Conservation (phyloP, 1,140 invertebrate species). For the Tribolium castaneum region DNA sequence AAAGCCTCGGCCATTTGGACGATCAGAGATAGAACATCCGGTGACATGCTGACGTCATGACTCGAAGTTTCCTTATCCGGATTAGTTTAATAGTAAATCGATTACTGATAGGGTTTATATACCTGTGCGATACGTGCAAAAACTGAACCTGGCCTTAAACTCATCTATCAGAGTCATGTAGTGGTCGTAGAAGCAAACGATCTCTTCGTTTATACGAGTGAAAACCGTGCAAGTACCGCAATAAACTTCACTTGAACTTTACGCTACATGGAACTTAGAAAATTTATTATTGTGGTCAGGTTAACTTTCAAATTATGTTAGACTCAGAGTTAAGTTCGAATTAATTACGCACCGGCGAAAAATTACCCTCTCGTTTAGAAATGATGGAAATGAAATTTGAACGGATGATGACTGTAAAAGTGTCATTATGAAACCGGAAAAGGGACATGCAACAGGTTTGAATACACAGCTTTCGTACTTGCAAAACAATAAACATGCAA, state of each 20-base stretch:
- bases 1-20: constrained; percentile 5
- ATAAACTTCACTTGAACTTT: constrained; percentile 34
- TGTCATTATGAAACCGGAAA: constrained; percentile 3
- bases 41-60: constrained; percentile 47
- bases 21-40: constrained; percentile 43
- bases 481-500: constrained; percentile 27
- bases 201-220: constrained; percentile 31
- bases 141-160: constrained; percentile 26
- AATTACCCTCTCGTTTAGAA: not conserved
- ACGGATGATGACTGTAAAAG: not conserved
- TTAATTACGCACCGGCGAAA: constrained; percentile 10
- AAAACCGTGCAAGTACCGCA: constrained; percentile 26
- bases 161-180: constrained; percentile 29
- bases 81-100: constrained; percentile 51
- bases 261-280: not conserved
- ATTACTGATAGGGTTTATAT: constrained; percentile 48
- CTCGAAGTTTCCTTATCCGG: constrained; percentile 43
- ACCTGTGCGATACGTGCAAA: constrained; percentile 38
- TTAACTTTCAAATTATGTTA: constrained; percentile 1
- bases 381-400: not conserved
- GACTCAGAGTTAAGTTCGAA: not conserved
- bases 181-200: constrained; percentile 28
- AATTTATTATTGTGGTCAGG: constrained; percentile 28
- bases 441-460: constrained; percentile 17
- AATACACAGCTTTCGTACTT: constrained; percentile 20